Base-by-base conservation (phyloP, 2,888 invertebrate genomes). In the Salticus scenicus region DNA sequence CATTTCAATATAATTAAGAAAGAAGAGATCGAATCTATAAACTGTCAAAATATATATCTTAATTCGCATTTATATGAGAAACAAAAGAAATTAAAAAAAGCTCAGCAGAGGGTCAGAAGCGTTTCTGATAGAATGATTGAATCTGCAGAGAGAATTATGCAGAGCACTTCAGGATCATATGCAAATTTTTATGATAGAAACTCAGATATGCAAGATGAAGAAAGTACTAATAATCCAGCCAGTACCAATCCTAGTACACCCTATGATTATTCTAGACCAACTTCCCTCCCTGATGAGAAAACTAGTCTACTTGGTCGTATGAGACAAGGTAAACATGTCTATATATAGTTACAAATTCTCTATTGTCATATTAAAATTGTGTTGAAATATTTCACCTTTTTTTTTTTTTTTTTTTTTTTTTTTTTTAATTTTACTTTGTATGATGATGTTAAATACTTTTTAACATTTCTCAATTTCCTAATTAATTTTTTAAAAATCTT, bases 121-220 rank as follows among this genome's bases (percentile, higher is more conserved):
- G 67, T 74, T 20, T 79, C 84, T 33, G 84, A 85, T 42, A 73
- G 74, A 51, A 85, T 85, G 84, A 85, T 85, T 30, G 84, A 85
- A 30, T 85, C 84, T 30, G 84, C 84, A 12, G 84, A 85, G 28
- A 67, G 84, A 66, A 30, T 85, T 5, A 85, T 85, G 37, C 78
- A 78, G 30, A 85, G 84, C 64, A 64, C 79, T 41, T 85, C 84
- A 20, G 84, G 74, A 27, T 74, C 84, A 10, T 85, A 70, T 63
- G 70, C 37, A 63, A 85, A 74, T 20, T 75, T 74, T n/a, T 42
- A 51, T 12, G 64, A 72, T 31, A 67, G 57, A 51, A 70, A 74
- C 4, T 24, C 17, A 5, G n/a, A 24, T 37, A 42, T 37, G 20
- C 64, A 73, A 31, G 73, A 30, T 14, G 47, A 33, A 28, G 83